These are phyloP conservation scores for Sericinus montela DNA, from an alignment of 2,888 invertebrate genomes.

Conservation along the genomic window DNA sequence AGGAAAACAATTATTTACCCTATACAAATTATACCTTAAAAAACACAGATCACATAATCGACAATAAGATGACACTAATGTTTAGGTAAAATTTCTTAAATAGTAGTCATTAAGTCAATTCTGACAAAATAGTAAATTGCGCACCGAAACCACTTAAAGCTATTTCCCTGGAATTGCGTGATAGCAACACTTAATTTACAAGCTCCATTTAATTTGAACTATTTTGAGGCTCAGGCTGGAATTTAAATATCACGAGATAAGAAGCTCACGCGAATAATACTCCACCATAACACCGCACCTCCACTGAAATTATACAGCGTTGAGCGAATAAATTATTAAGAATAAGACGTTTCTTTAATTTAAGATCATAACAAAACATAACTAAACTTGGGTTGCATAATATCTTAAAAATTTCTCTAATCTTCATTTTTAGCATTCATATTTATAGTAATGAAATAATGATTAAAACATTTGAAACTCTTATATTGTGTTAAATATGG, in stretches of 20 bases:
- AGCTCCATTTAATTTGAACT: constrained; percentile 49
- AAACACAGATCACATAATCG: constrained; percentile 2
- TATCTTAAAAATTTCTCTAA: too few species aligned
- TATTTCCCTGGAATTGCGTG: constrained; percentile 74
- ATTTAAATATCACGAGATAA: constrained; percentile 65
- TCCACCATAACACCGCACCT: constrained; percentile 41
- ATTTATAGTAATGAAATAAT: too few species aligned
- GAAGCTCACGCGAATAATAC: constrained; percentile 68
- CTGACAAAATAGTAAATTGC: constrained; percentile 59
- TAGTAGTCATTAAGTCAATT: constrained; percentile 42
- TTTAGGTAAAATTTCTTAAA: constrained; percentile 25
- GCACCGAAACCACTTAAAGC: constrained; percentile 65
- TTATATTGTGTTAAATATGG: too few species aligned
- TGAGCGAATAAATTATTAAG: constrained; percentile 34
- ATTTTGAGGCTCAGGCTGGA: constrained; percentile 44
- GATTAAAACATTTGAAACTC: too few species aligned
- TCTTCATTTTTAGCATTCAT: too few species aligned
- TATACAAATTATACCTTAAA: too few species aligned
- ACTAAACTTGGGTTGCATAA: too few species aligned
- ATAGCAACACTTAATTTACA: constrained; percentile 77
- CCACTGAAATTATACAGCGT: constrained; percentile 53
- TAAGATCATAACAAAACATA: too few species aligned
- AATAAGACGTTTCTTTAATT: constrained; percentile 36
- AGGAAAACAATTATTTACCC: too few species aligned
- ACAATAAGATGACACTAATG: constrained; percentile 8